A percentile compares a stretch with the other conserved stretches of the same genome.
These are phyloP conservation scores for Heliconius erato DNA, from an alignment of 2,888 invertebrate species.

Conservation along the genomic window DNA sequence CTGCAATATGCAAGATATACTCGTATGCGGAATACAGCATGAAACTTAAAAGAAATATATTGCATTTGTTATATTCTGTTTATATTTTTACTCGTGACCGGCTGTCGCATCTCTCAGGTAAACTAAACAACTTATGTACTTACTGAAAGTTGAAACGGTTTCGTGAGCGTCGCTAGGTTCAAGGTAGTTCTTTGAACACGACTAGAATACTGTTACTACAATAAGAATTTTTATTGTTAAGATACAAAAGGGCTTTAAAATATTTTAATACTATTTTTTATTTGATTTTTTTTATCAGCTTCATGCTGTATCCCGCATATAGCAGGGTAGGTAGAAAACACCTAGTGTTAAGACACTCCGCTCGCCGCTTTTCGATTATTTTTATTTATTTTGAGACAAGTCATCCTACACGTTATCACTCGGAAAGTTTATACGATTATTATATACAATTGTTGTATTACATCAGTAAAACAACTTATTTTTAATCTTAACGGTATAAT, in stretches of 20 bases:
- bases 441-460: not conserved
- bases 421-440: not conserved
- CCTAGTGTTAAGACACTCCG: too few relatives aligned
- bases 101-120: constrained; percentile 19
- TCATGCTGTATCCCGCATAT: too few relatives aligned
- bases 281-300: too few relatives aligned
- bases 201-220: constrained; percentile 20
- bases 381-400: too few relatives aligned
- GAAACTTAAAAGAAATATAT: not conserved
- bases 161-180: constrained; percentile 20
- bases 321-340: too few relatives aligned
- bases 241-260: not conserved
- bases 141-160: constrained; percentile 20
- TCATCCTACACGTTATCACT: too few relatives aligned
- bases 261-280: not conserved
- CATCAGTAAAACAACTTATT: not conserved
- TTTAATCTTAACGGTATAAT: not conserved
- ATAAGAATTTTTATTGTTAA: not conserved
- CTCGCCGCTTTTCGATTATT: too few relatives aligned
- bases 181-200: constrained; percentile 37
- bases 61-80: not conserved
- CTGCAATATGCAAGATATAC: too few relatives aligned
- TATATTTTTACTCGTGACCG: not conserved
- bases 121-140: constrained; percentile 25
- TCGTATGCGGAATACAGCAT: too few relatives aligned